These are phyloP conservation scores for Anolis apletophallus DNA, from an alignment of 2,797 vertebrate genomes.

Conservation along the genomic window DNA sequence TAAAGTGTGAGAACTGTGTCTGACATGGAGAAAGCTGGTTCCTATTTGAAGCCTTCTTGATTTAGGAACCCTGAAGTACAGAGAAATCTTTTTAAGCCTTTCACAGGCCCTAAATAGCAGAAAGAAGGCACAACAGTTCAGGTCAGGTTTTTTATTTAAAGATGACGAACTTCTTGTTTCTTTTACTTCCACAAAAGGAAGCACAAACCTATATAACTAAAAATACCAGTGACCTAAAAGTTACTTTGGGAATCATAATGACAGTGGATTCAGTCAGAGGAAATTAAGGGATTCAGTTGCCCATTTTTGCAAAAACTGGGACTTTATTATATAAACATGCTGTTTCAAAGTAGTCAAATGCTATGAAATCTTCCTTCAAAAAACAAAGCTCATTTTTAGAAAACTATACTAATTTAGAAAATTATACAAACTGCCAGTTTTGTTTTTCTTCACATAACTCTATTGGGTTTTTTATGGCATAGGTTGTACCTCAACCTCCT, in stretches of 20 bases:
- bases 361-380: neutral
- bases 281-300: conserved; percentile 10
- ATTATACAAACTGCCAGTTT: neutral
- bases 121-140: conserved; percentile 15
- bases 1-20: conserved; percentile 51
- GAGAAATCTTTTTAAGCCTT: conserved; percentile 45
- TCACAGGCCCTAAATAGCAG: neutral
- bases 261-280: neutral
- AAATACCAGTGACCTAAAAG: conserved; percentile 17
- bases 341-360: neutral
- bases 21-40: conserved; percentile 58
- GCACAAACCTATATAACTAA: conserved; percentile 8
- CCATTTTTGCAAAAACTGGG: neutral
- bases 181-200: conserved; percentile 22
- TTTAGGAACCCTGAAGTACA: conserved; percentile 46
- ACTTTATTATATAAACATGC: neutral
- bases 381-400: neutral
- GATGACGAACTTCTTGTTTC: neutral
- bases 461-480: neutral
- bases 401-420: neutral
- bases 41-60: neutral
- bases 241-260: neutral
- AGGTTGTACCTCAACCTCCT: neutral
- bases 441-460: neutral
- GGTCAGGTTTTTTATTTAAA: neutral